Evolutionary conservation across 2,888 invertebrate species (phyloP).

Genomic region (Acleris cristana): DNA sequence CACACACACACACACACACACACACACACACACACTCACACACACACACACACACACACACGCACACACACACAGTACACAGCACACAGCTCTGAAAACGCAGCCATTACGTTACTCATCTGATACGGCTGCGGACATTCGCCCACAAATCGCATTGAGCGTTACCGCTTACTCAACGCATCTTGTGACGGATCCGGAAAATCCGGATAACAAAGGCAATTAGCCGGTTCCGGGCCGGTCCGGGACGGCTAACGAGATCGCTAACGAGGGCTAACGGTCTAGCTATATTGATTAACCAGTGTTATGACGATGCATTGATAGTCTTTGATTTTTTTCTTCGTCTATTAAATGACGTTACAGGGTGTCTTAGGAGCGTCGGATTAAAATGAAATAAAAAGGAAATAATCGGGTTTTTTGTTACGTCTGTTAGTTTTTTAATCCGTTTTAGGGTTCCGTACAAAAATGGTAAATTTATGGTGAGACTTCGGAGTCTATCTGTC

Average conservation of each 20-base stretch:
- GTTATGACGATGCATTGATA: background rate
- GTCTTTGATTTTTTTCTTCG: background rate
- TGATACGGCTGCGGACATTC: background rate
- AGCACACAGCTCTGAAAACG: too few species aligned
- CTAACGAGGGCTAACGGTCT: constrained; percentile 45
- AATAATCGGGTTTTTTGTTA: too few species aligned
- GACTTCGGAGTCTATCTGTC: too few species aligned
- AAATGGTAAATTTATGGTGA: too few species aligned
- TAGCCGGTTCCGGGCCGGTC: constrained; percentile 38
- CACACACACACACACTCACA: too few species aligned
- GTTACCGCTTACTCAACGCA: constrained; percentile 8
- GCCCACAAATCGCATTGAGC: background rate
- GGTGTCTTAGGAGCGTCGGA: too few species aligned
- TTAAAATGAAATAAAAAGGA: too few species aligned
- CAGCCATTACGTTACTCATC: background rate
- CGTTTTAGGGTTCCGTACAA: too few species aligned
- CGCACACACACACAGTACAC: too few species aligned
- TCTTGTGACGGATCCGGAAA: constrained; percentile 14
- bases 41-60: too few species aligned
- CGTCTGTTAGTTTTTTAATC: too few species aligned
- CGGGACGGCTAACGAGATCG: constrained; percentile 44
- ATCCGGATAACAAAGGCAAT: constrained; percentile 45
- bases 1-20: too few species aligned
- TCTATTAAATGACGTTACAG: background rate
- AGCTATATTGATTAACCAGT: constrained; percentile 21